Evolutionary conservation across 2,797 vertebrate genomes (phyloP), one percentile per base, ranked within the genome.

Genomic region (Melanotaenia nigrans): DNA sequence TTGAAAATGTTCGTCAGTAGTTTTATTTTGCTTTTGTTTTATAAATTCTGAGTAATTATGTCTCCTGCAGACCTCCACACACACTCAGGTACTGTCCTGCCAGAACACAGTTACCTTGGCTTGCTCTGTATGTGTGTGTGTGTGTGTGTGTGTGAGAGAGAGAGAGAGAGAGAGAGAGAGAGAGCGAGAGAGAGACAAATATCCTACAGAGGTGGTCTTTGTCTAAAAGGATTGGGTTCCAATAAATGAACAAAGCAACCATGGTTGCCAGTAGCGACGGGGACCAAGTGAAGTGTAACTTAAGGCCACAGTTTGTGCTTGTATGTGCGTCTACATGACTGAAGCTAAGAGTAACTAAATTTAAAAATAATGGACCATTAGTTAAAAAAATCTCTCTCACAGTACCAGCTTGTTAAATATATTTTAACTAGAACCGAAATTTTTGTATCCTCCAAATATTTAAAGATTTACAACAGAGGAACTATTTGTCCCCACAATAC

Each of bases 161-260:
- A n/a, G n/a, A n/a, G n/a, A n/a, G n/a, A n/a, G n/a, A n/a, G n/a
- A n/a, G 47, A 65, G 69, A 38, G 3, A n/a, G n/a, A n/a, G n/a
- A n/a, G n/a, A n/a, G 36, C 12, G 36, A 11, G 36, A 11, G 36
- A 11, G 36, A 11, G 36, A 38, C 2, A 47, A 63, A 71, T 57
- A 61, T 81, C 85, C 86, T 79, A 89, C 86, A 89, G 87, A 83
- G 87, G 38, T 4, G 36, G 53, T 81, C 84, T 90, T 90, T 90
- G 91, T 90, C 73, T 92, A 67, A 61, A 30, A 77, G 80, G 79
- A 87, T 87, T 77, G 78, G 53, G 84, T 88, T 87, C 68, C 81
- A 47, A 68, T 35, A 36, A 71, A 71, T 0, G 68, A 84, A 90
- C 85, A 89, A 88, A 87, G 86, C 81, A 62, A 82, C 76, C 62